A percentile compares a stretch with the other conserved stretches of the same genome.
Conservation (phyloP, 2,888 invertebrate genomes). For the Drosophila melanosoma region DNA sequence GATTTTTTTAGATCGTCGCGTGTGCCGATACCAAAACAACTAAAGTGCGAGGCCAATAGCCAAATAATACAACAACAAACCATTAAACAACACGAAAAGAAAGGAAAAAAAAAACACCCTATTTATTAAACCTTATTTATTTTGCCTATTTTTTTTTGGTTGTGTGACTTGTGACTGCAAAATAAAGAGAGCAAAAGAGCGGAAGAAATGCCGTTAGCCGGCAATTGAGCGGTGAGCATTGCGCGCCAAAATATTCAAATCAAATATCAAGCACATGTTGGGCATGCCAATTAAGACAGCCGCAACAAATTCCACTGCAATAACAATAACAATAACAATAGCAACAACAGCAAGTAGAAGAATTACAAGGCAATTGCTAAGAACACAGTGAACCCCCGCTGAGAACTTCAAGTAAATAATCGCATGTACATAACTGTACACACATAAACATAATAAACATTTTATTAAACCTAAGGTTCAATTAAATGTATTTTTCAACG, state of each 20-base stretch:
- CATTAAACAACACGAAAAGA: slow-evolving; percentile 1
- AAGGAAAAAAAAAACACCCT: neutral
- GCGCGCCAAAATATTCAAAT: slow-evolving; percentile 65
- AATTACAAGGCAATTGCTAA: slow-evolving; percentile 27
- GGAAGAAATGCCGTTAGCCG: slow-evolving; percentile 40
- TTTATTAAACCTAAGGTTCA: neutral
- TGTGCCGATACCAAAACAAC: slow-evolving; percentile 23
- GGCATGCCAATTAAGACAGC: slow-evolving; percentile 30
- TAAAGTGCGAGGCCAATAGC: slow-evolving; percentile 27
- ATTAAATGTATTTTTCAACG: too few relatives aligned
- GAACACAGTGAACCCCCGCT: slow-evolving; percentile 31
- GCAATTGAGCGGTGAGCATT: slow-evolving; percentile 39
- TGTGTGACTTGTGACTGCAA: slow-evolving; percentile 14
- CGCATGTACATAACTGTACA: neutral
- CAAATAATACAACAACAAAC: slow-evolving; percentile 1
- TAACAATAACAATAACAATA: slow-evolving; percentile 17
- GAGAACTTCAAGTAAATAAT: slow-evolving; percentile 11
- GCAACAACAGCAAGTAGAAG: slow-evolving; percentile 26
- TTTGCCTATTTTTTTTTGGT: slow-evolving; percentile 17
- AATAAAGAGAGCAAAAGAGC: slow-evolving; percentile 4
- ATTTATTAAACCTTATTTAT: slow-evolving; percentile 13
- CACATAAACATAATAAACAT: neutral
- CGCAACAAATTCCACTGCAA: slow-evolving; percentile 21
- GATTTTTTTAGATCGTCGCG: slow-evolving; percentile 28
- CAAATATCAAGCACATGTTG: slow-evolving; percentile 41